Evolutionary conservation across 1,140 invertebrate genomes (phyloP), one percentile per base, ranked within the genome.

Genomic region (Lysiphlebus fabarum): DNA sequence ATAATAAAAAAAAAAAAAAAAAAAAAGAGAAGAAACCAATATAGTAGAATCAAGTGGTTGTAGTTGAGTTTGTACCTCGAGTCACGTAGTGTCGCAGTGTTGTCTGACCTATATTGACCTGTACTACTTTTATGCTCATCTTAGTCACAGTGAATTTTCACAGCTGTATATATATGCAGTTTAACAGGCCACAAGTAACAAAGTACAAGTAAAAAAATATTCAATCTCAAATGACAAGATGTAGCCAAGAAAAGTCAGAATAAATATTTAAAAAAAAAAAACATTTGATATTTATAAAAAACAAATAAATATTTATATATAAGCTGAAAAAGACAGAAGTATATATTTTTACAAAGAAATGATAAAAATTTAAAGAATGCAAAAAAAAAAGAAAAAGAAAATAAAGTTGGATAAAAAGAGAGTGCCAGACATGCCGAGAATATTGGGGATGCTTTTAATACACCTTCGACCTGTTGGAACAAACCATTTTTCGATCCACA

Each of bases 41-140:
- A 55, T 50, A 56, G 59, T 50, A 56, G 59, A 61, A 42, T 56
- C 56, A 37, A 49, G 50, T 17, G 59, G 34, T 38, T 43, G 33
- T 41, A 51, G 50, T 44, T 57, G 48, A 60, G 58, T 58, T 60
- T 62, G 67, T 26, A 26, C 67, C 64, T 60, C 66, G 55, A 57
- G 65, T 68, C 71, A 74, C 71, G 71, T 74, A 71, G 58, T 73
- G 70, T 73, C 71, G 72, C 71, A 73, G 68, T 72, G 67, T 54
- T 61, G 69, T 60, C 62, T 73, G 71, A 71, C 71, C 72, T 73
- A 74, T 74, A 64, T 67, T 56, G 61, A 62, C 57, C 42, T 64
- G 66, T 64, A 67, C 68, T 63, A 68, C 69, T 65, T 26, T 26
- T 60, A 26, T 34, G 48, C 65, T 68, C 62, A 65, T 67, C 69